Evolutionary conservation across 2,888 invertebrate species (phyloP), one percentile per base, ranked within the genome.

Genomic region (Ophion ventricosus): DNA sequence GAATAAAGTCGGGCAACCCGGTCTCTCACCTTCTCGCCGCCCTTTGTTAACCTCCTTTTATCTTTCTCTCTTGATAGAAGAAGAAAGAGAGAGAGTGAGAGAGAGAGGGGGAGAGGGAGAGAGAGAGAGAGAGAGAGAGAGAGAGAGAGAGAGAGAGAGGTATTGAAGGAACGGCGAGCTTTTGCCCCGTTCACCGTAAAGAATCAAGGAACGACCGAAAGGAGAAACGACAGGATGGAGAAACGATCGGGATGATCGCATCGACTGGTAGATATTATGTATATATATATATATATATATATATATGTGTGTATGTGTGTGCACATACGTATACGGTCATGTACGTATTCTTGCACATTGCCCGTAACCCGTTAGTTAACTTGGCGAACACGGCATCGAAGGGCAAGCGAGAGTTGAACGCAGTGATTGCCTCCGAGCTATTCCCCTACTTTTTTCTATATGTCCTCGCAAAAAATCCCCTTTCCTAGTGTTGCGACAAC

Each of bases 11-110:
- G 74, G 67, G 73, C 59, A 80, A 61, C 43, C 54, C 73, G 72
- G 66, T 67, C 79, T 83, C 79, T 83, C 80, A 80, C 80, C 83
- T 82, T 76, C 80, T 69, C 78, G 67, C 79, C 63, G 49, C 54
- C 80, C 82, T 80, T 80, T 84, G 84, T 86, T 77, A 77, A 84
- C 76, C 69, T 73, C 63, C 54, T 63, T 78, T 78, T 57, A 63
- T 74, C 23, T 29, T 56, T 40, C 59, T 59, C 20, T 59, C 70
- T 4, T 14, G 23, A 26, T 1, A 23, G 23, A 61, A 26, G 25
- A 43, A 49, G 25, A 70, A 26, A 35, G 59, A 57, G 49, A 26
- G 61, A 35, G 20, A 54, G 35, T 35, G 35, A 5, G 35, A n/a
- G n/a, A n/a, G 35, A 7, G 35, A 35, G 35, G 35, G 35, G 8